phyloP scores from a whole-genome alignment of 2,888 invertebrate species.

The Dione vanillae region DNA sequence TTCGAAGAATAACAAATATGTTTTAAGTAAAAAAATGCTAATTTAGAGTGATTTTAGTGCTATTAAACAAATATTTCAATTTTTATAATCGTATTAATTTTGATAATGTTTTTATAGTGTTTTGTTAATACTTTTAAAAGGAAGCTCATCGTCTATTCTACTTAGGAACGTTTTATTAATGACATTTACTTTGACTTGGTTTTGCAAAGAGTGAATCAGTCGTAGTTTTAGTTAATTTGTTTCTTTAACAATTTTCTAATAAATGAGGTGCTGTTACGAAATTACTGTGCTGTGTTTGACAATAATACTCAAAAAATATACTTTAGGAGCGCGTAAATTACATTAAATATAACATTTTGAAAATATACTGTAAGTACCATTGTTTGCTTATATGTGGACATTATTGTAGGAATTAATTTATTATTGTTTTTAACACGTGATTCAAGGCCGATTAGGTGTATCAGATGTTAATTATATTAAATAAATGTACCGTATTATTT shows the following conservation, averaged over 20 bases:
- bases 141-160: not conserved
- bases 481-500: slow-evolving; percentile 36
- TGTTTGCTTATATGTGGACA: slow-evolving; percentile 51
- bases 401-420: slow-evolving; percentile 55
- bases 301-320: slow-evolving; percentile 24
- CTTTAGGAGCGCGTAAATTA: slow-evolving; percentile 25
- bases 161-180: slow-evolving; percentile 23
- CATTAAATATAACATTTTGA: slow-evolving; percentile 17
- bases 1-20: not conserved
- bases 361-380: slow-evolving; percentile 35
- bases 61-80: not conserved
- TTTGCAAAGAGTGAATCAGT: slow-evolving; percentile 62
- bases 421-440: slow-evolving; percentile 69
- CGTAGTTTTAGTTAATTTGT: slow-evolving; percentile 60
- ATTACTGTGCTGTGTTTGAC: slow-evolving; percentile 37
- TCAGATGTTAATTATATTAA: slow-evolving; percentile 53
- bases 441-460: slow-evolving; percentile 61
- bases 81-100: not conserved
- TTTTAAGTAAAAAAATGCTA: not conserved
- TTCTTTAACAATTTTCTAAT: slow-evolving; percentile 51
- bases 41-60: not conserved
- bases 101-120: not conserved
- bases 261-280: slow-evolving; percentile 50
- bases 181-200: slow-evolving; percentile 40
- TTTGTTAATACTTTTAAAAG: not conserved